phyloP scores from a whole-genome alignment of 2,888 invertebrate species.

The Platycnemis pennipes region DNA sequence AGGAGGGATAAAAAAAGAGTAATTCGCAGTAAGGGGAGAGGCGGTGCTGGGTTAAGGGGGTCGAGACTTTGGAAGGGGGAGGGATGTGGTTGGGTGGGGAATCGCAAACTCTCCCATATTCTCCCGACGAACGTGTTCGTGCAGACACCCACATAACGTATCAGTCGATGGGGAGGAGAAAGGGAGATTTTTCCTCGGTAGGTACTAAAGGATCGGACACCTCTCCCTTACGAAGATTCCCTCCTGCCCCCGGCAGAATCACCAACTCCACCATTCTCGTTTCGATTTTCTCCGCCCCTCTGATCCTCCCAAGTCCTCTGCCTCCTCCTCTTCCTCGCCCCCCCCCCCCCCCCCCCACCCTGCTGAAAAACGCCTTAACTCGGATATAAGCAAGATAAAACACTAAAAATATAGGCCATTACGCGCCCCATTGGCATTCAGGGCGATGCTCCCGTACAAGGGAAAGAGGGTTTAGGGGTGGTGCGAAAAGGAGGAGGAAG shows the following conservation, averaged over 20 bases:
- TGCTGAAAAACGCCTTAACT: slow-evolving; percentile 42
- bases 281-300: background rate
- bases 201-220: slow-evolving; percentile 51
- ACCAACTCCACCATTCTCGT: background rate
- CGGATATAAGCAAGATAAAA: slow-evolving; percentile 66
- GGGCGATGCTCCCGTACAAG: slow-evolving; percentile 7
- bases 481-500: background rate
- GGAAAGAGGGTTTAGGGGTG: background rate
- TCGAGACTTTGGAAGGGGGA: background rate
- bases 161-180: slow-evolving; percentile 53
- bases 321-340: background rate
- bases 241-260: background rate
- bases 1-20: background rate
- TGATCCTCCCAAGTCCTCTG: background rate
- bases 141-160: slow-evolving; percentile 51
- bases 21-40: background rate
- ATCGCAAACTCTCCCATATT: slow-evolving; percentile 42
- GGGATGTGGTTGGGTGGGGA: background rate
- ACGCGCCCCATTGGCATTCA: slow-evolving; percentile 66
- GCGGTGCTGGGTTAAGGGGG: background rate
- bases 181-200: background rate
- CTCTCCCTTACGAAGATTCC: slow-evolving; percentile 4
- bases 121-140: slow-evolving; percentile 46
- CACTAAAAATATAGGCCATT: slow-evolving; percentile 68
- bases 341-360: background rate